Conservation (phyloP, 53 echinoderm and acorn worm genomes). For the Patiria pectinifera region DNA sequence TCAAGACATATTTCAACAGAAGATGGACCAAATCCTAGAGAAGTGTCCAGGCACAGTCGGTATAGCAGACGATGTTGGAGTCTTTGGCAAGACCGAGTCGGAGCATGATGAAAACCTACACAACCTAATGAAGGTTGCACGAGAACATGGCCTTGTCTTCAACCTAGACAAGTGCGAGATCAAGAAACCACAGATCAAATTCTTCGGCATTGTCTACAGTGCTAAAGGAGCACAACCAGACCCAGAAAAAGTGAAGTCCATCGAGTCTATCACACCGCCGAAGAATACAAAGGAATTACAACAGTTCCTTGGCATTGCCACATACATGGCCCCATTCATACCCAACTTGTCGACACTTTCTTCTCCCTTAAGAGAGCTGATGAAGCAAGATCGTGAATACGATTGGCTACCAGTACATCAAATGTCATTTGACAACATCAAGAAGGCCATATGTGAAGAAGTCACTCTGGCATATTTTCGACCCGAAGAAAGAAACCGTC, state of each 20-base stretch:
- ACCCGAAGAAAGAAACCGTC: constrained; percentile 64
- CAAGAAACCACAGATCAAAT: constrained; percentile 53
- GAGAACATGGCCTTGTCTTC: constrained; percentile 64
- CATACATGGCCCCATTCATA: constrained; percentile 78
- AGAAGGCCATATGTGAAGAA: constrained; percentile 58
- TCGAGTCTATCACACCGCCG: constrained; percentile 61
- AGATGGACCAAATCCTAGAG: constrained; percentile 79
- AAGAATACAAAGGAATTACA: constrained; percentile 44
- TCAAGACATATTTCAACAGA: constrained; percentile 79
- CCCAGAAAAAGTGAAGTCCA: constrained; percentile 57
- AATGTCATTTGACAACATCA: constrained; percentile 57
- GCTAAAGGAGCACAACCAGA: constrained; percentile 60
- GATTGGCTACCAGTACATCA: constrained; percentile 66
- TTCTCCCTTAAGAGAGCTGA: constrained; percentile 60
- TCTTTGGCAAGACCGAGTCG: constrained; percentile 55
- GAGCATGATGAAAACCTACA: constrained; percentile 65
- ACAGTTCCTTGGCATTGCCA: constrained; percentile 74
- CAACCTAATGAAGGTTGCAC: constrained; percentile 60
- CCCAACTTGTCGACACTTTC: too few species aligned
- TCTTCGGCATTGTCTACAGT: constrained; percentile 71
- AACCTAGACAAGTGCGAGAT: constrained; percentile 69
- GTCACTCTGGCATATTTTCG: constrained; percentile 69
- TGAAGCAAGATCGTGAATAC: constrained; percentile 61
- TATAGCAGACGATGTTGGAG: constrained; percentile 78
- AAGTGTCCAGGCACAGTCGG: constrained; percentile 71